Base-by-base conservation (phyloP, 35 echinoderm and acorn worm species). In the Amphiura filiformis region DNA sequence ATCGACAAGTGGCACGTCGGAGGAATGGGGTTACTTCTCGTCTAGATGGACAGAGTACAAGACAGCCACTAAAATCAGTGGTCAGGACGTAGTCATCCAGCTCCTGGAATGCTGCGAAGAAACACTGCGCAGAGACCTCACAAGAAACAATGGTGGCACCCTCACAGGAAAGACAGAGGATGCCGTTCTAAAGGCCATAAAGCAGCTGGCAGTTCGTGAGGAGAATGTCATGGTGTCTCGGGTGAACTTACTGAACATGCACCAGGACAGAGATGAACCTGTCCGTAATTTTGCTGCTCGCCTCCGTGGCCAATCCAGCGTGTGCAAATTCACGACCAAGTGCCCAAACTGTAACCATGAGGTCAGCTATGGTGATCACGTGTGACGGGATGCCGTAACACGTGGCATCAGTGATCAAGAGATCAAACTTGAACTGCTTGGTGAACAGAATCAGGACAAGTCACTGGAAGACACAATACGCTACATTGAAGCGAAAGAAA, bases 11-110 rank as follows among this genome's bases (percentile, higher is more conserved):
- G 79, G 91, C 32, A 89, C 86, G 57, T 76, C 49, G 38, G 86
- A 93, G 86, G 76, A n/a, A 26, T 93, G 91, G 91, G 22, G 64
- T 5, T 93, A 93, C 75, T 93, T 93, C 31, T 13, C 36, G n/a
- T 41, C 30, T 1, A 37, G 86, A 56, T 93, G 91, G 86, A 28
- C 57, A 26, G 86, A 93, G 2, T 93, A 93, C 91, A 93, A 93
- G 40, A 77, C 91, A n/a, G 91, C 75, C 82, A 87, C 90, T 26
- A 75, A 92, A 34, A 85, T 92, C 76, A 80, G 70, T 14, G 82
- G 82, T 37, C 26, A 82, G 18, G 89, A 91, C 82, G 70, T 85
- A 31, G 82, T 78, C 65, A 26, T 65, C 17, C 81, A 85, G 76
- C 82, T 85, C 1, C 89, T 91, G n/a, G 82, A 91, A 32, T 86